Conservation (phyloP, 2,888 invertebrate genomes). For the Dolomedes plantarius region DNA sequence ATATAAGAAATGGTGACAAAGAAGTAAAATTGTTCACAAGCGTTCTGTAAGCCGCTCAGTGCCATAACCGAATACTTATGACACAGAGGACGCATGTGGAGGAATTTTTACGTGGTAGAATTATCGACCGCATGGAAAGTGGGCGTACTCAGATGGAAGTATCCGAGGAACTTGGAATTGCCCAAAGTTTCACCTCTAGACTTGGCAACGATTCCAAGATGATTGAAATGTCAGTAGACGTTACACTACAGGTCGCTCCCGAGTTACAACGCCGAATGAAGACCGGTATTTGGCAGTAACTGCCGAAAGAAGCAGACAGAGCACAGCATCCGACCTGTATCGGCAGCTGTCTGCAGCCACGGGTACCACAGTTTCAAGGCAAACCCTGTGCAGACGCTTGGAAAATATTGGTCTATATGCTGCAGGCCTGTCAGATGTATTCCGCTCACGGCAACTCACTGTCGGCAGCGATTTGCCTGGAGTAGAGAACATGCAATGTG, state of each 20-base stretch:
- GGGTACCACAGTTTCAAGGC: not conserved
- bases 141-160: constrained; percentile 11
- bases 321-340: not conserved
- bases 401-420: no score
- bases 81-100: constrained; percentile 15
- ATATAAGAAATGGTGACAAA: constrained; percentile 29
- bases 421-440: no score
- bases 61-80: constrained; percentile 1
- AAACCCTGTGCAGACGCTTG: no score
- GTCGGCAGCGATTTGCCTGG: constrained; percentile 5
- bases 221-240: constrained; percentile 13
- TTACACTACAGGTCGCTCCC: constrained; percentile 14
- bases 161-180: constrained; percentile 1
- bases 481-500: constrained; percentile 7
- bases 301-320: constrained; percentile 20
- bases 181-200: constrained; percentile 9
- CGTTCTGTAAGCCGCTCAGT: not conserved
- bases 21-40: constrained; percentile 32
- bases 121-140: constrained; percentile 22
- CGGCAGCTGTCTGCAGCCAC: not conserved
- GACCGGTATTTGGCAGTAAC: constrained; percentile 26
- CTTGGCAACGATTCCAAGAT: constrained; percentile 20
- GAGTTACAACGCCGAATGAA: constrained; percentile 22
- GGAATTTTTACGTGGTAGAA: constrained; percentile 29
- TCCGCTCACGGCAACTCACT: constrained; percentile 25